These are phyloP conservation scores for Artemia franciscana DNA, from an alignment of 1,140 invertebrate species.

Conservation along the genomic window DNA sequence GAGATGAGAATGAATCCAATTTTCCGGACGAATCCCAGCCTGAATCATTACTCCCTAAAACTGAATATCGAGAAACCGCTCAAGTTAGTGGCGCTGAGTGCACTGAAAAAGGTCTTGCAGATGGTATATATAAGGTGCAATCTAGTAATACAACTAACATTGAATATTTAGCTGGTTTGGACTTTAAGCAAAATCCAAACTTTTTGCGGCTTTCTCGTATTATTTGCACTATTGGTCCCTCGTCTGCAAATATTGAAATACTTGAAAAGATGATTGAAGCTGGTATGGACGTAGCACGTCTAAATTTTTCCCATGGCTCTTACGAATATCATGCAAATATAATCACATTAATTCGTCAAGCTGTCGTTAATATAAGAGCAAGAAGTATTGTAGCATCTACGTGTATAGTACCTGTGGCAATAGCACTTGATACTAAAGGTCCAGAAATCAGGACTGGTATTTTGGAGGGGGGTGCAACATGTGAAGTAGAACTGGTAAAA, in stretches of 20 bases:
- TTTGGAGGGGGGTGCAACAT: slow-evolving; percentile 64
- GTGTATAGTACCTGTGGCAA: slow-evolving; percentile 71
- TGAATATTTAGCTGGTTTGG: slow-evolving; percentile 77
- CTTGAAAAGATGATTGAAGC: slow-evolving; percentile 89
- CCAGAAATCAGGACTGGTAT: slow-evolving; percentile 91
- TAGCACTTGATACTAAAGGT: slow-evolving; percentile 90
- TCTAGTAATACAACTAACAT: no score
- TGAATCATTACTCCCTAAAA: no score
- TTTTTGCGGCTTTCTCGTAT: slow-evolving; percentile 77
- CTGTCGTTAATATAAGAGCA: slow-evolving; percentile 50
- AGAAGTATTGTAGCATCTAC: slow-evolving; percentile 42
- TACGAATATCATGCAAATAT: slow-evolving; percentile 85
- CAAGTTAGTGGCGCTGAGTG: no score
- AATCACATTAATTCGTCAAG: slow-evolving; percentile 63
- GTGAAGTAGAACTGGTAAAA: slow-evolving; percentile 72
- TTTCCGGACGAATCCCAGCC: no score
- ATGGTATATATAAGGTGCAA: no score
- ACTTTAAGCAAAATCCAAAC: slow-evolving; percentile 65
- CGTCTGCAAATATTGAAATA: slow-evolving; percentile 52
- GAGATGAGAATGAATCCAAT: no score
- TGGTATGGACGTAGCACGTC: slow-evolving; percentile 90
- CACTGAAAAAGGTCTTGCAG: no score
- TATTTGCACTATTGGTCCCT: slow-evolving; percentile 96
- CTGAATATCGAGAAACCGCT: no score
- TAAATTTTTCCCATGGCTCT: slow-evolving; percentile 95